Percentiles rank a stretch among this genome's conserved stretches.
These are phyloP conservation scores for Petaurus breviceps DNA, from an alignment of 2,113 vertebrate species.

Conservation along the genomic window DNA sequence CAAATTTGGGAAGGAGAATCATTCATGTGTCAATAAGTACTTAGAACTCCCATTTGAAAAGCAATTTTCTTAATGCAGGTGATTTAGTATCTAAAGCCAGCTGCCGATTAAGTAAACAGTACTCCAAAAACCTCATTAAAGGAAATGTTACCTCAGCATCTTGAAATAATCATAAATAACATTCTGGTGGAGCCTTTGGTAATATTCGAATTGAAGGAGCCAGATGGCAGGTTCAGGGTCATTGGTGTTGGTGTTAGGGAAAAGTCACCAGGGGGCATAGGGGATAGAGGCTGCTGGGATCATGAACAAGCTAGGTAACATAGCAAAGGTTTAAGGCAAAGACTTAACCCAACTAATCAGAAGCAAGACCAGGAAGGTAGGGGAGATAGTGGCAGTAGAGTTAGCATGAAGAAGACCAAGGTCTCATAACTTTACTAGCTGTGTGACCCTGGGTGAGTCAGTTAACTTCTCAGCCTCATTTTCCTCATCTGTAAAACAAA, in stretches of 20 bases:
- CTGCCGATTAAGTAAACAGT: background rate
- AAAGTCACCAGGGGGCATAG: background rate
- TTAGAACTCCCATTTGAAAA: background rate
- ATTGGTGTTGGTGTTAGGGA: background rate
- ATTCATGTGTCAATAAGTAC: background rate
- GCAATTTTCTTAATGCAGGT: slow-evolving; percentile 4
- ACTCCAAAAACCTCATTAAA: background rate
- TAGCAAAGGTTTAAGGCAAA: background rate
- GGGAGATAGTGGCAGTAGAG: background rate
- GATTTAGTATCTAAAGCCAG: slow-evolving; percentile 6
- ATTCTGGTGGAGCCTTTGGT: background rate
- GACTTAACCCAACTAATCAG: background rate
- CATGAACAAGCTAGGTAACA: background rate
- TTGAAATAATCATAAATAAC: background rate
- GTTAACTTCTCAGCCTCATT: background rate
- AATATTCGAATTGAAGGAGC: background rate
- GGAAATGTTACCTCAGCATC: slow-evolving; percentile 1
- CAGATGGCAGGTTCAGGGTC: background rate
- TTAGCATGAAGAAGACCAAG: background rate
- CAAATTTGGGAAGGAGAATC: background rate
- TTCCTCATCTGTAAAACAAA: background rate
- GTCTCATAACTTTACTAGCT: background rate
- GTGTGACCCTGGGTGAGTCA: background rate
- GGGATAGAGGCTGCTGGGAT: background rate
- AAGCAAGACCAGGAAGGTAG: background rate